Evolutionary conservation across 2,113 vertebrate species (phyloP).

Genomic region (Protobothrops mucrosquamatus): DNA sequence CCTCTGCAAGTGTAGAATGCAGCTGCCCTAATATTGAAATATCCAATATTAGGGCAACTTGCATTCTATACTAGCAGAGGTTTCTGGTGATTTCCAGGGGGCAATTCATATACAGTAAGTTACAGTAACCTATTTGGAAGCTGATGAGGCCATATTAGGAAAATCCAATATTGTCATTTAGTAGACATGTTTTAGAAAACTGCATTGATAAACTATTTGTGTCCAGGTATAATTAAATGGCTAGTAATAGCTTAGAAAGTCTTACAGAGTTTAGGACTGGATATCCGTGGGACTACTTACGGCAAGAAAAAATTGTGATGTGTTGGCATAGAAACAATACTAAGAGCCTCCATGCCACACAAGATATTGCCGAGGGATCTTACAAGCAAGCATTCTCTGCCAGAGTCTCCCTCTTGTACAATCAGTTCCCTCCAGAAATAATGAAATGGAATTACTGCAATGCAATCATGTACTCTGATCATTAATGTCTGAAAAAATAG

Average conservation of each 20-base stretch:
- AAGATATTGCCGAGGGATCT: not conserved
- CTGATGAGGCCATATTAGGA: not conserved
- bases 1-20: too few relatives aligned
- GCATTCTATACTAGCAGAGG: not conserved
- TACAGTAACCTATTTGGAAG: not conserved
- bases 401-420: not conserved
- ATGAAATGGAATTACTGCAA: not conserved
- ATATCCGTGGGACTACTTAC: not conserved
- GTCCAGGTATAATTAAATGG: not conserved
- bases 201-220: not conserved
- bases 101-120: not conserved
- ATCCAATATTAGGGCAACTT: not conserved
- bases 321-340: not conserved
- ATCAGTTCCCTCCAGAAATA: not conserved
- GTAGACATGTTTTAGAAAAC: not conserved
- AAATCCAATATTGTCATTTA: not conserved
- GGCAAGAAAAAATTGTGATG: not conserved
- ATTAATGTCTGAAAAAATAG: not conserved
- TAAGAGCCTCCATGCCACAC: not conserved
- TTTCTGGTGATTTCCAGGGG: not conserved
- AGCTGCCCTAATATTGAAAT: not conserved
- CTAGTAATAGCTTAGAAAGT: not conserved
- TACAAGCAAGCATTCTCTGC: not conserved
- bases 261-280: not conserved
- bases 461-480: not conserved